These are phyloP conservation scores for Lepeophtheirus salmonis DNA, from an alignment of 1,140 invertebrate species.

Conservation along the genomic window DNA sequence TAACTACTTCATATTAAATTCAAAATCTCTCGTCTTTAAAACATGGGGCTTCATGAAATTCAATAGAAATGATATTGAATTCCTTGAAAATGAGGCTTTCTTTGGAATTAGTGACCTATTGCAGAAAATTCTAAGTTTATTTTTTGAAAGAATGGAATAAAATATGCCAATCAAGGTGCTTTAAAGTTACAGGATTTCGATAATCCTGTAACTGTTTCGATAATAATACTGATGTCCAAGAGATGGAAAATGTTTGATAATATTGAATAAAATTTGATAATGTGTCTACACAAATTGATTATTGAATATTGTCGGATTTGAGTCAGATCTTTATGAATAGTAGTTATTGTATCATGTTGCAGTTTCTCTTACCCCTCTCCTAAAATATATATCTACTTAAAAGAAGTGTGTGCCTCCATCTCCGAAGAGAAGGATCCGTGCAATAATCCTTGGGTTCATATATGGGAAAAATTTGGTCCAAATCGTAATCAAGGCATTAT, in stretches of 20 bases:
- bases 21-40: neutral
- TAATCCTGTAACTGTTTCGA: too few relatives aligned
- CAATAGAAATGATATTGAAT: neutral
- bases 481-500: slow-evolving; percentile 2
- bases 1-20: neutral
- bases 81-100: slow-evolving; percentile 1
- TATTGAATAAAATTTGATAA: too few relatives aligned
- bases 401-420: neutral
- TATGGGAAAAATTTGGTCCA: neutral
- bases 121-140: neutral
- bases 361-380: neutral
- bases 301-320: neutral
- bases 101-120: neutral
- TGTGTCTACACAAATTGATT: neutral
- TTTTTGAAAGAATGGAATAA: slow-evolving; percentile 8
- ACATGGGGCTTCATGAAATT: neutral
- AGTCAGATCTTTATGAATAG: neutral
- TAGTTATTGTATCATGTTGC: neutral
- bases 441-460: slow-evolving; percentile 2
- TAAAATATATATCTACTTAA: neutral
- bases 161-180: slow-evolving; percentile 5
- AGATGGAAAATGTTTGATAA: neutral
- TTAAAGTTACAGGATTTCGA: neutral
- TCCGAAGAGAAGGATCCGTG: neutral
- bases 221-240: neutral